Evolutionary conservation across 2,888 invertebrate species (phyloP), one percentile per base, ranked within the genome.

Genomic region (Mythimna vitellina): DNA sequence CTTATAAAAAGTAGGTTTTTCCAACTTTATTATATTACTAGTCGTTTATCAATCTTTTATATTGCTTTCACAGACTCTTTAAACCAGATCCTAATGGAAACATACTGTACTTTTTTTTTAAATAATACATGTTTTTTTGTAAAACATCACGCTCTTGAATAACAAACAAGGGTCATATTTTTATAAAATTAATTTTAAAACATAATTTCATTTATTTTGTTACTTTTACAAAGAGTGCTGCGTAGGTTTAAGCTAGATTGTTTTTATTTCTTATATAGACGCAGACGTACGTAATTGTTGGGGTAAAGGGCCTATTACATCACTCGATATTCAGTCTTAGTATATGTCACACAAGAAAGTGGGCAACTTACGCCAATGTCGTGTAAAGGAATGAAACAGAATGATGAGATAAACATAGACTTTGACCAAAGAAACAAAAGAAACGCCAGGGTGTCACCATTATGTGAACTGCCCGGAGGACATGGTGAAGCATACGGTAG

Each of bases 41-140:
- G 12, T 32, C 54, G 61, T 76, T 12, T 72, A 32, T n/a, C 49
- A 17, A 25, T 29, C 3, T 25, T 62, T 77, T 42, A 3, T 49
- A 66, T 25, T 46, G 17, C 10, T 51, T 62, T 60, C 42, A 14
- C 20, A 32, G n/a, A 22, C 22, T 76, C 46, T 58, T 17, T 71
- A 56, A 70, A 1, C 12, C 10, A 5, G 0, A 42, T 3, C 22
- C 12, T 10, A 29, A 1, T 42, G 14, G 22, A 78, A 78, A 56
- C 22, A 38, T 38, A 42, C 14, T 29, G 6, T 9, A 14, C 20
- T 20, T 17, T 5, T 61, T 62, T 17, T 46, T 62, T 62, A 10
- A 10, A 20, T n/a, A 3, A 29, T 7, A 46, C 32, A 14, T 35
- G 20, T 38, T 54, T 35, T 58, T 4, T 6, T 12, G 38, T 14